Percentiles rank a stretch among this genome's conserved stretches.
These are phyloP conservation scores for Rhopalosiphum padi DNA, from an alignment of 1,140 invertebrate genomes.

Conservation along the genomic window DNA sequence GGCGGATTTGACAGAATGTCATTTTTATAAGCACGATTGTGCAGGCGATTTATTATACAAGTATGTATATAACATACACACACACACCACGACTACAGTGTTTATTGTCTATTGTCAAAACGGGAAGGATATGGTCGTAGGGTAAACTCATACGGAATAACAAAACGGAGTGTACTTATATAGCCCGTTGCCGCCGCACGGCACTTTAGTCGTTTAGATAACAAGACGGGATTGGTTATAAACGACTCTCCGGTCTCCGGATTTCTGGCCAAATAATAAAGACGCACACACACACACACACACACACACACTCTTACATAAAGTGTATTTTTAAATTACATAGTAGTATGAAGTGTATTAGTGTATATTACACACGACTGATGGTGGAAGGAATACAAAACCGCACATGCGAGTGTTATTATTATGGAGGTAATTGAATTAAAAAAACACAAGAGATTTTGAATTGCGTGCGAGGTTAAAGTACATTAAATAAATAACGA, in stretches of 20 bases:
- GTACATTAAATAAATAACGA: conserved; percentile 14
- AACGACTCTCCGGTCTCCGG: not conserved
- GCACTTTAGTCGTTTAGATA: conserved; percentile 55
- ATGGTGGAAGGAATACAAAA: not conserved
- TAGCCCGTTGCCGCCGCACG: not conserved
- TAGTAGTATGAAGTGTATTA: not conserved
- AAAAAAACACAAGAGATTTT: conserved; percentile 23
- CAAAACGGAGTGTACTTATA: conserved; percentile 25
- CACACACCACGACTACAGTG: not conserved
- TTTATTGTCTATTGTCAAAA: conserved; percentile 53
- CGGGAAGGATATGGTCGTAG: conserved; percentile 45
- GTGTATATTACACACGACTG: not conserved
- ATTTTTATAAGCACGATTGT: conserved; percentile 31
- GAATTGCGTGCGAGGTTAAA: conserved; percentile 6
- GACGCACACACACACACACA: not conserved
- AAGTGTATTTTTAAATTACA: conserved; percentile 29
- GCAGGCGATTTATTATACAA: conserved; percentile 27
- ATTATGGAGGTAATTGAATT: conserved; percentile 34
- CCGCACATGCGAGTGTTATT: not conserved
- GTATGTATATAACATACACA: not conserved
- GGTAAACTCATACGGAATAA: conserved; percentile 45
- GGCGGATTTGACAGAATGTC: conserved; percentile 24
- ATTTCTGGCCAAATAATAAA: conserved; percentile 48
- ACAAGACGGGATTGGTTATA: conserved; percentile 16
- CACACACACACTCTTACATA: not conserved